Base-by-base conservation (phyloP, 2,888 invertebrate species). In the Mesochorus sp. region DNA sequence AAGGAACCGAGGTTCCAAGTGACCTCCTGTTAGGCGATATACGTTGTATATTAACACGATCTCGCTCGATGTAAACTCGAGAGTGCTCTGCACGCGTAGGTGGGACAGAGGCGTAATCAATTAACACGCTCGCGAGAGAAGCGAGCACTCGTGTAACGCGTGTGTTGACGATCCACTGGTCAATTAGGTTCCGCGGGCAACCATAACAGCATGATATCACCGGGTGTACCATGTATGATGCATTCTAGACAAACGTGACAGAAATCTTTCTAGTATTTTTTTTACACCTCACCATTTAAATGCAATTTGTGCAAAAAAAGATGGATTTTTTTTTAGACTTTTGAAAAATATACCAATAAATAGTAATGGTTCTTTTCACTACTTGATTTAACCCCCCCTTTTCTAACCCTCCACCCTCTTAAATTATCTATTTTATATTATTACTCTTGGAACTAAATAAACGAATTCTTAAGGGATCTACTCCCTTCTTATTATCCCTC, bases 121-220 rank as follows among this genome's bases (percentile, higher is more conserved):
- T 61, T 76, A 53, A 42, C 39, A 67, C 61, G 70, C 28, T 64
- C 26, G 55, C 31, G 51, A 55, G 78, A 70, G 59, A 59, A 51
- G 51, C 49, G 70, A 72, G 73, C 70, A 64, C 53, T 71, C 76
- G 79, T 74, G 72, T 55, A 81, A 75, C 79, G 78, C 80, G 76
- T 81, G 82, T 85, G n/a, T 42, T 85, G 86, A 86, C 85, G 81
- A 86, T 84, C 82, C 82, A 74, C 80, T 82, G 85, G 85, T 85
- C 86, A 85, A 85, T 86, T 82, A 82, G 80, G 74, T 68, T 57
- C 81, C 64, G 81, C 78, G 81, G 80, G 84, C 76, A 83, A 81
- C 81, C 80, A 81, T 84, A 80, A 78, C 76, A 66, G 66, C n/a
- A n/a, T n/a, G n/a, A n/a, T 55, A 49, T 53, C 51, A 47, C 17